Evolutionary conservation across 1,140 invertebrate species (phyloP), one percentile per base, ranked within the genome.

Genomic region (Gonioctena quinquepunctata): DNA sequence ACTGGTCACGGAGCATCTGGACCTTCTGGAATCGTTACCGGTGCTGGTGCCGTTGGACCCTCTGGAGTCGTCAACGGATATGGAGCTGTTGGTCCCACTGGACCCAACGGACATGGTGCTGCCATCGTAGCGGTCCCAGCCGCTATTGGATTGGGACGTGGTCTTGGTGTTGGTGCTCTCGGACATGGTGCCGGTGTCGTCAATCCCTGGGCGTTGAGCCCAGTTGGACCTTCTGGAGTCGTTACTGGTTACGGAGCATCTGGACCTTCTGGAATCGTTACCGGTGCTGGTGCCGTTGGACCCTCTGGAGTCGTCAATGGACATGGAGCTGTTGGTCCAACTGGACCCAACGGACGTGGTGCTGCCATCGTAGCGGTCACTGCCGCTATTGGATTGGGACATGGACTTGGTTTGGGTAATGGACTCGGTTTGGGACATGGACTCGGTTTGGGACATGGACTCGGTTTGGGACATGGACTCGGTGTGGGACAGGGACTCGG

Each of bases 301-400:
- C 60, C 60, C 18, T 62, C 60, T 42, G 33, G 33, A 42, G 33
- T 62, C 4, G 60, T 62, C 11, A 62, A 62, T 16, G 60, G 60
- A 33, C 60, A 62, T 18, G 60, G 60, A 62, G 60, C 60, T 7
- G 60, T 62, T 19, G 60, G 60, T 42, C 60, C 60, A 2, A 62
- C 60, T 22, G 60, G 60, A 33, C 60, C 60, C 60, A 62, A 62
- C 8, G 60, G 60, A 11, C 11, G 6, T 23, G 60, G 60, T 7
- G 25, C 25, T n/a, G 27, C 22, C 6, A n/a, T 13, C 5, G 18
- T 16, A 1, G 60, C 60, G 0, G n/a, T 19, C 11, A 13, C 8
- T 2, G 60, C 7, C 42, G 60, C 7, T 62, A 13, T 42, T 2
- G 33, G 33, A 42, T 42, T 42, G 13, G 33, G 33, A 42, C 1